Evolutionary conservation across 2,888 invertebrate species (phyloP).

Genomic region (Chrysodeixis includens): DNA sequence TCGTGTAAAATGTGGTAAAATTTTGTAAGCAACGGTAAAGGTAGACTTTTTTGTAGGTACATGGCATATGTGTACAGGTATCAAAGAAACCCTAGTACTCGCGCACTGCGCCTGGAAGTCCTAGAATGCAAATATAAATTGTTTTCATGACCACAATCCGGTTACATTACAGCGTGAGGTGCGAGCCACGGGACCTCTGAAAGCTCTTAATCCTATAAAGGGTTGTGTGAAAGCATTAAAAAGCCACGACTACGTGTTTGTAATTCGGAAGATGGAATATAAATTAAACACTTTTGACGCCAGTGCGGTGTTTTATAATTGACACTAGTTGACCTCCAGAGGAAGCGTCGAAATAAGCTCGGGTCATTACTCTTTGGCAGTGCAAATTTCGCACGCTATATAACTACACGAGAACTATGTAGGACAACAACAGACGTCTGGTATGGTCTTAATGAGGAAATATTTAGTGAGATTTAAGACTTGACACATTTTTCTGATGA

Average conservation of each 20-base stretch:
- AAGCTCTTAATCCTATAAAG: conserved; percentile 42
- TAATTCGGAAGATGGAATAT: neutral
- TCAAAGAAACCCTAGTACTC: conserved; percentile 1
- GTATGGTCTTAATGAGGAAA: neutral
- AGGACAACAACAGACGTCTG: neutral
- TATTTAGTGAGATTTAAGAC: neutral
- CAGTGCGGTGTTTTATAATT: neutral
- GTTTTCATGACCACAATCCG: conserved; percentile 33
- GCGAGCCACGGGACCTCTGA: conserved; percentile 28
- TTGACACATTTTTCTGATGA: neutral
- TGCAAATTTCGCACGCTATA: neutral
- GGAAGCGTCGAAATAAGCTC: neutral
- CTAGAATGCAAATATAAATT: conserved; percentile 2
- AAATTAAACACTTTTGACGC: conserved; percentile 2
- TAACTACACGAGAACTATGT: neutral
- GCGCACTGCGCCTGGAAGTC: neutral
- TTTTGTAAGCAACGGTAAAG: no score
- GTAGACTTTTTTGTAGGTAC: no score
- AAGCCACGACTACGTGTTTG: conserved; percentile 7
- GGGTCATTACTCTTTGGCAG: neutral
- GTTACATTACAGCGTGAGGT: conserved; percentile 2
- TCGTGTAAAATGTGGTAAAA: no score
- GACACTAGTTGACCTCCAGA: neutral
- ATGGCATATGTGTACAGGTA: neutral
- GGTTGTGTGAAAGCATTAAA: conserved; percentile 34